Evolutionary conservation across 1,140 invertebrate species (phyloP).

Genomic region (Magallana ariakensis): DNA sequence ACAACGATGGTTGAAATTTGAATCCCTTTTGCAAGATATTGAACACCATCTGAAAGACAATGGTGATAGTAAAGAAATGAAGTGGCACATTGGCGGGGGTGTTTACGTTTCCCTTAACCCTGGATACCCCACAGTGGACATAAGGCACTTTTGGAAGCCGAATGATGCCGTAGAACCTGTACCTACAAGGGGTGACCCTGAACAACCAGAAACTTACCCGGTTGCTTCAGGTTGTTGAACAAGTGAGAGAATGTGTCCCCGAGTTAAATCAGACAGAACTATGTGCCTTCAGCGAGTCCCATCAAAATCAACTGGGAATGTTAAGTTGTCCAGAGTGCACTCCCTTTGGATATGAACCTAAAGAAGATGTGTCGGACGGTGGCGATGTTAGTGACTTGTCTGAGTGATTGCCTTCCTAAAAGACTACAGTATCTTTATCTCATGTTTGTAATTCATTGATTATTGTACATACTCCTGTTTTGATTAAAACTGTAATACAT

Average conservation of each 20-base stretch:
- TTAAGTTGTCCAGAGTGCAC: slow-evolving; percentile 39
- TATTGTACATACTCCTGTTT: not conserved
- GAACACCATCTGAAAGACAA: slow-evolving; percentile 16
- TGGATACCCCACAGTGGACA: slow-evolving; percentile 34
- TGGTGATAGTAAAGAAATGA: not conserved
- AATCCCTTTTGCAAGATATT: slow-evolving; percentile 27
- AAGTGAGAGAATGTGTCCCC: slow-evolving; percentile 12
- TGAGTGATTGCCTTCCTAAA: too few relatives aligned
- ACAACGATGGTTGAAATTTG: slow-evolving; percentile 39
- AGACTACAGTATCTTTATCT: too few relatives aligned
- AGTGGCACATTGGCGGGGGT: slow-evolving; percentile 42
- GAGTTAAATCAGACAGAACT: slow-evolving; percentile 43
- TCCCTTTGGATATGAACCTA: slow-evolving; percentile 36
- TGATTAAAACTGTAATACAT: not conserved
- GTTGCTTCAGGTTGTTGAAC: slow-evolving; percentile 16
- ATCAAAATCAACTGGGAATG: slow-evolving; percentile 40
- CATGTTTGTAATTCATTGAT: too few relatives aligned
- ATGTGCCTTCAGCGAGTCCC: slow-evolving; percentile 34
- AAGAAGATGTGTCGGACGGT: slow-evolving; percentile 28
- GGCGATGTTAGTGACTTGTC: slow-evolving; percentile 38
- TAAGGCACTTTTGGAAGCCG: slow-evolving; percentile 48
- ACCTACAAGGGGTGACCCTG: slow-evolving; percentile 40
- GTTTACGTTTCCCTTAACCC: slow-evolving; percentile 38
- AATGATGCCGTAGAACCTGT: slow-evolving; percentile 22
- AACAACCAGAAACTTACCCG: slow-evolving; percentile 39